phyloP scores from a whole-genome alignment of 1,140 invertebrate genomes.

The Amyelois transitella region DNA sequence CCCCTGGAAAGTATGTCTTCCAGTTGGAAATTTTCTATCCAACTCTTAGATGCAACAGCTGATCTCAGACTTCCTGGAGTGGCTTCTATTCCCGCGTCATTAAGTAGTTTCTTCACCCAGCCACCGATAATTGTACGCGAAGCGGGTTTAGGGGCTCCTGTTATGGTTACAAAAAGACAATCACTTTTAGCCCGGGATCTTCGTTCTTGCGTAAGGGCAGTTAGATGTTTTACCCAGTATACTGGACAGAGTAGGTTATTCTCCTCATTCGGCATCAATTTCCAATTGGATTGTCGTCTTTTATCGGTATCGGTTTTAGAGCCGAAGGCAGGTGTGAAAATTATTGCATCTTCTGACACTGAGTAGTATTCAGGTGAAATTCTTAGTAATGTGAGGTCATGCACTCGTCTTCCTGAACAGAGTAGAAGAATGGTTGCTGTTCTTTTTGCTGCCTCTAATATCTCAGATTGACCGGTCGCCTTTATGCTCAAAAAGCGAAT shows the following conservation, averaged over 20 bases:
- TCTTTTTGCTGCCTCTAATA: background rate
- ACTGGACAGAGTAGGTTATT: background rate
- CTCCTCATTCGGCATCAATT: background rate
- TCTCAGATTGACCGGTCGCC: background rate
- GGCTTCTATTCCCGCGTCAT: slow-evolving; percentile 3
- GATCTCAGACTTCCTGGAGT: background rate
- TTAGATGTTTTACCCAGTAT: slow-evolving; percentile 1
- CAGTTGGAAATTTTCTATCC: too few relatives aligned
- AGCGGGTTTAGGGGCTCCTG: slow-evolving; percentile 2
- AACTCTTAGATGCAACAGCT: too few relatives aligned
- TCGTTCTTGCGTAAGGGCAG: background rate
- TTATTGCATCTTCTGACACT: background rate
- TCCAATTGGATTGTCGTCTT: slow-evolving; percentile 7
- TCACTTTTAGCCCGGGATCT: background rate
- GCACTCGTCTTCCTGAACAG: slow-evolving; percentile 3
- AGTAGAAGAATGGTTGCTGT: slow-evolving; percentile 5
- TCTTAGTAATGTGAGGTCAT: slow-evolving; percentile 8
- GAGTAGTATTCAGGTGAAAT: background rate
- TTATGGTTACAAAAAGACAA: background rate
- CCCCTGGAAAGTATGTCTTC: too few relatives aligned
- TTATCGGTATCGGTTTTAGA: slow-evolving; percentile 6
- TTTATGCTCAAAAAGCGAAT: background rate
- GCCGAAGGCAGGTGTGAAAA: slow-evolving; percentile 3
- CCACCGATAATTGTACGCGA: slow-evolving; percentile 3
- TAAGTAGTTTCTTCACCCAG: background rate